These are phyloP conservation scores for Petrophora chlorosata DNA, from an alignment of 2,888 invertebrate species.

Conservation along the genomic window DNA sequence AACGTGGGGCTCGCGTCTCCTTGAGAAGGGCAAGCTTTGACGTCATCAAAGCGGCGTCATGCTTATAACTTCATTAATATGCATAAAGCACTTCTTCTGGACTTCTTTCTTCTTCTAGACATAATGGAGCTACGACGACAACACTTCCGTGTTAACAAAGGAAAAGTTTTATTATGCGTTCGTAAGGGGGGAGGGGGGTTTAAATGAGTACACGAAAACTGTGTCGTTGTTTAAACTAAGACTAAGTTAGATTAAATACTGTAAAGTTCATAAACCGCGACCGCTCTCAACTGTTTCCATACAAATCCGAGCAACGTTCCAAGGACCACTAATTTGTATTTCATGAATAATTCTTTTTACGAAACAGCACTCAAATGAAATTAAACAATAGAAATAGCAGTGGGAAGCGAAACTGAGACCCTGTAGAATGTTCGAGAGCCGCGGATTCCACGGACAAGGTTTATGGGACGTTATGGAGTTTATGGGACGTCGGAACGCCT, in stretches of 20 bases:
- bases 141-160: too few relatives aligned
- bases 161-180: too few relatives aligned
- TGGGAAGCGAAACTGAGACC: constrained; percentile 13
- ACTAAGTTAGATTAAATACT: too few relatives aligned
- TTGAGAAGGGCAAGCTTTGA: background rate
- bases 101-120: too few relatives aligned
- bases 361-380: constrained; percentile 12
- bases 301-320: too few relatives aligned
- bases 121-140: too few relatives aligned
- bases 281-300: too few relatives aligned
- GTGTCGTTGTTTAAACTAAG: too few relatives aligned
- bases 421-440: constrained; percentile 22
- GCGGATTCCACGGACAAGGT: constrained; percentile 31
- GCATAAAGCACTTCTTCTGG: constrained; percentile 1
- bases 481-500: constrained; percentile 29
- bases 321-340: too few relatives aligned
- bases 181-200: too few relatives aligned
- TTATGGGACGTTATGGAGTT: constrained; percentile 33
- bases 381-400: constrained; percentile 21
- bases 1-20: background rate
- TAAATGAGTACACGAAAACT: too few relatives aligned
- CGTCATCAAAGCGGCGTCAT: constrained; percentile 8
- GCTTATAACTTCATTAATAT: constrained; percentile 10
- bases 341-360: background rate
- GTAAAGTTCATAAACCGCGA: too few relatives aligned